phyloP scores from a whole-genome alignment of 2,113 vertebrate species.

The Poeciliopsis turrubarensis region DNA sequence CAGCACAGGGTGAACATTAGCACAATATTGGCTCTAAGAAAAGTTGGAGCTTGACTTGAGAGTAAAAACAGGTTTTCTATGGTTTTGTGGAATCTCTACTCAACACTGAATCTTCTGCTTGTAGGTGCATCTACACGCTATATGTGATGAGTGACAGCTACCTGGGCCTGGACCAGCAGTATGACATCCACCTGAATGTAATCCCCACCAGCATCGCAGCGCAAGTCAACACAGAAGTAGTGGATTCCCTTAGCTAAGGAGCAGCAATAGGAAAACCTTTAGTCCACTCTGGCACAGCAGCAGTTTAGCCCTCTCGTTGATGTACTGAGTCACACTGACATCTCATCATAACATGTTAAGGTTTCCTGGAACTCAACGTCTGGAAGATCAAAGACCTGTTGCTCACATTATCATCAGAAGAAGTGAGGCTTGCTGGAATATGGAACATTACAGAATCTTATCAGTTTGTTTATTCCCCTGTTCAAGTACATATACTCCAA shows the following conservation, averaged over 20 bases:
- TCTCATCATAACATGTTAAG: no score
- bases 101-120: neutral
- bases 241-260: conserved; percentile 71
- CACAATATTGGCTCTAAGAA: neutral
- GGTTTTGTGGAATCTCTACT: neutral
- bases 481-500: no score
- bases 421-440: neutral
- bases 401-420: neutral
- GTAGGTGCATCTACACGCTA: conserved; percentile 94
- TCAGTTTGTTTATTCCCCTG: neutral
- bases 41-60: no score
- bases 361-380: no score
- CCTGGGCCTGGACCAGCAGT: conserved; percentile 97
- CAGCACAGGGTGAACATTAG: neutral
- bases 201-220: conserved; percentile 75
- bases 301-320: neutral
- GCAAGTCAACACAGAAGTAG: conserved; percentile 80
- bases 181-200: conserved; percentile 90
- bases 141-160: conserved; percentile 99
- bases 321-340: no score
- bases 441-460: neutral
- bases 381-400: neutral
- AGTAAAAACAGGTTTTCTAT: no score
- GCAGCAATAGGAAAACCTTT: neutral
- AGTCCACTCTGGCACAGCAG: neutral